Base-by-base conservation (phyloP, 2,888 invertebrate species). In the Cotesia congregata region DNA sequence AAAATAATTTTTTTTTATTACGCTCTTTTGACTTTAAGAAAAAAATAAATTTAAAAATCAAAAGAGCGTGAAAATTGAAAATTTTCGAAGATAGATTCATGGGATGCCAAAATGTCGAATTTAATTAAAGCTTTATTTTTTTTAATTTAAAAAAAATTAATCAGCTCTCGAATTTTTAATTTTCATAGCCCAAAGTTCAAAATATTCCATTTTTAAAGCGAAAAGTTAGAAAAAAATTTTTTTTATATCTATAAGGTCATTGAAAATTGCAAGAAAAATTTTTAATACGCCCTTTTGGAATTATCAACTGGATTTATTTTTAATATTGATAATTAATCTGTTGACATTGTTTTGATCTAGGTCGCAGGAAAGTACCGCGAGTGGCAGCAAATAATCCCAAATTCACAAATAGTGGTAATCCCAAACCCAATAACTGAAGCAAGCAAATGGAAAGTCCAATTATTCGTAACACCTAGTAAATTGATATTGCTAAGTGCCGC, bases 401-500 rank as follows among this genome's bases (percentile, higher is more conserved):
- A 99, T 88, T 98, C 98, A 0, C 98, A 99, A 90, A 95, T 99
- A 90, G 96, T 98, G 59, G 95, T 99, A 0, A 96, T 98, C 78
- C 99, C 99, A 1, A 93, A 93, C 86, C 97, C 96, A 5, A 92
- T 94, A 0, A 91, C 92, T 79, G 92, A 95, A 74, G 95, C 97
- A 0, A 91, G 91, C 1, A 92, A 93, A 82, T 98, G 98, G 98
- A 94, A 94, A 84, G 96, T 95, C 17, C 96, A 97, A 86, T 91
- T 98, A 15, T 98, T 98, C 91, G 96, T 98, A 0, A 98, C 98
- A 0, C 98, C 98, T 0, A 97, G 97, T 88, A 96, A 97, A 90
- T 91, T 97, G 74, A 97, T 98, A 86, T 90, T 97, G n/a, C 93
- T 97, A 90, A 98, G 97, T 86, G 97, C 97, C 0, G 94, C 95